Evolutionary conservation across 1,140 invertebrate genomes (phyloP).

Genomic region (Cyphomyrmex costatus): DNA sequence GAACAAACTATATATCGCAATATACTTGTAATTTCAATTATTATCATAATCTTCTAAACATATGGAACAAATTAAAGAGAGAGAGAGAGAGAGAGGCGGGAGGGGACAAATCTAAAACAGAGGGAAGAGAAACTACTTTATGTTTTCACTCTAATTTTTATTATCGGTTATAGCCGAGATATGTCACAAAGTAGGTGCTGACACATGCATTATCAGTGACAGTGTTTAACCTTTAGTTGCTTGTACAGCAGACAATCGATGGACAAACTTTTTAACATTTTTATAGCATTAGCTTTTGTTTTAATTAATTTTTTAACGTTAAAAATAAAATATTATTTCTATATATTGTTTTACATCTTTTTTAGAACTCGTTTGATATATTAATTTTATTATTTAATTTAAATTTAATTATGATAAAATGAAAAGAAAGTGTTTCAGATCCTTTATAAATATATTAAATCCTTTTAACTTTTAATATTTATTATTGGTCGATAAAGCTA

Average conservation of each 20-base stretch:
- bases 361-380: background rate
- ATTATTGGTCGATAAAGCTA: background rate
- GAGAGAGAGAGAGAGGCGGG: no score
- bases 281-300: background rate
- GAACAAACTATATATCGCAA: background rate
- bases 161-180: conserved; percentile 28
- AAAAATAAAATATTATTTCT: background rate
- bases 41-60: background rate
- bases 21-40: background rate
- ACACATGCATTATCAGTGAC: conserved; percentile 9
- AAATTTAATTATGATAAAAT: background rate
- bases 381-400: background rate
- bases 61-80: background rate
- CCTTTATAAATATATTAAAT: background rate
- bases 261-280: background rate
- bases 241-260: background rate
- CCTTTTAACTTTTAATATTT: background rate
- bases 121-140: background rate
- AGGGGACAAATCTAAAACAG: background rate
- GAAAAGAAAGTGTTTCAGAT: background rate
- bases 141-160: conserved; percentile 44
- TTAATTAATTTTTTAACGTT: background rate
- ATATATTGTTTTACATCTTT: background rate
- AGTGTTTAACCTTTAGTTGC: conserved; percentile 3
- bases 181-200: conserved; percentile 14